phyloP scores from a whole-genome alignment of 2,113 vertebrate genomes.

The Apaloderma vittatum region DNA sequence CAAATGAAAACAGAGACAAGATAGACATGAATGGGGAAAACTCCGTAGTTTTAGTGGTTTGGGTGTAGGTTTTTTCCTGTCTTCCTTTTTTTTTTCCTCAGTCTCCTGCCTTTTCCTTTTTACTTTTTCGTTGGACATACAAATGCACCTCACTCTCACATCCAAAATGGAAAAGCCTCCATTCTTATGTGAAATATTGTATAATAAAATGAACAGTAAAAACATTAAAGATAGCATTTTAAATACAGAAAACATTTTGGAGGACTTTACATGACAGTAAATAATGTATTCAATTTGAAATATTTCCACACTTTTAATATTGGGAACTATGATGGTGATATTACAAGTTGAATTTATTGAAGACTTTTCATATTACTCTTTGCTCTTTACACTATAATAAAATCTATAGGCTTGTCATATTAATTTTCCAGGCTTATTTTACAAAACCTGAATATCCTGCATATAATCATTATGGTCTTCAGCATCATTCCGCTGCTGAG shows the following conservation, averaged over 20 bases:
- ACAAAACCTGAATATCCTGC: not conserved
- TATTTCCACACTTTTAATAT: not conserved
- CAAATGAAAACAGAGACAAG: not conserved
- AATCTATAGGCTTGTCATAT: not conserved
- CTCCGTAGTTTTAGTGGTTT: too few species aligned
- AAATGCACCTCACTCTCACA: not conserved
- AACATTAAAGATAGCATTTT: not conserved
- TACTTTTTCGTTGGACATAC: not conserved
- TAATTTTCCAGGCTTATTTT: not conserved
- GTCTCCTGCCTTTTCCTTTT: not conserved
- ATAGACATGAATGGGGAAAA: not conserved
- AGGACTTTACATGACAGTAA: not conserved
- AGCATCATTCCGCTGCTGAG: not conserved
- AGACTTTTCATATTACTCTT: not conserved
- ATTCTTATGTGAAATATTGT: not conserved
- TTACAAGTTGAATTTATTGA: not conserved
- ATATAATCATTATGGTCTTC: not conserved
- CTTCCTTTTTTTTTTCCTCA: not conserved
- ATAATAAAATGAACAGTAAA: not conserved
- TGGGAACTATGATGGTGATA: not conserved
- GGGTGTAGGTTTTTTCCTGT: not conserved
- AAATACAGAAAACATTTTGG: not conserved
- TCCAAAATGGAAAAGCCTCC: not conserved
- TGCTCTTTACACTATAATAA: not conserved
- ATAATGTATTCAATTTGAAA: not conserved